These are phyloP conservation scores for Pogonocherus hispidulus DNA, from an alignment of 2,888 invertebrate genomes.

Conservation along the genomic window DNA sequence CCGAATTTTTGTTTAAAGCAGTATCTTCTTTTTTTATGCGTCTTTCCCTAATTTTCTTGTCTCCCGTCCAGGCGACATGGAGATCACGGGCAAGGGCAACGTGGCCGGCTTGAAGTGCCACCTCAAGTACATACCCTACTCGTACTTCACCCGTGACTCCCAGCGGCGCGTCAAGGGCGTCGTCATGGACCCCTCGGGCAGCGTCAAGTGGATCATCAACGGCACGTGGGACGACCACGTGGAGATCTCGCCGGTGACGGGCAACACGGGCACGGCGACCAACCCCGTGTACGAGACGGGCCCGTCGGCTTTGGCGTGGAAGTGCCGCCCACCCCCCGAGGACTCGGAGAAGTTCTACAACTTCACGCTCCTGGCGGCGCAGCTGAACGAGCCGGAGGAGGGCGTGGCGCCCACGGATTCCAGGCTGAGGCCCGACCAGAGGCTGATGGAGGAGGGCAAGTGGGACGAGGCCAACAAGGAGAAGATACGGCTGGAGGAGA, in stretches of 20 bases:
- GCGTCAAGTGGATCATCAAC: slow-evolving; percentile 81
- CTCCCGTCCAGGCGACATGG: slow-evolving; percentile 91
- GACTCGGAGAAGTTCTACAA: slow-evolving; percentile 87
- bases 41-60: too few species aligned
- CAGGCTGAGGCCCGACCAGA: slow-evolving; percentile 90
- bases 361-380: slow-evolving; percentile 95
- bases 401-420: slow-evolving; percentile 96
- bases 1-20: too few species aligned
- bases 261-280: slow-evolving; percentile 75
- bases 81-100: slow-evolving; percentile 89
- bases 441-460: slow-evolving; percentile 94
- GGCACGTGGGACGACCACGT: slow-evolving; percentile 97
- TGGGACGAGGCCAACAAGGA: slow-evolving; percentile 94
- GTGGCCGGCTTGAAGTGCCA: slow-evolving; percentile 92
- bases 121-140: slow-evolving; percentile 97
- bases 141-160: slow-evolving; percentile 97
- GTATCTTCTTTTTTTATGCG: too few species aligned
- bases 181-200: slow-evolving; percentile 80
- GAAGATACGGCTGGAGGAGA: slow-evolving; percentile 92
- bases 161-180: slow-evolving; percentile 91
- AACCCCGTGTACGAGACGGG: slow-evolving; percentile 95
- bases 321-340: slow-evolving; percentile 80
- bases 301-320: slow-evolving; percentile 88
- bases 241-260: slow-evolving; percentile 91
- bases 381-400: slow-evolving; percentile 95